Percentiles rank a stretch among this genome's conserved stretches.
Evolutionary conservation across 2,888 invertebrate species (phyloP).

Genomic region (Orthonevra nobilis): DNA sequence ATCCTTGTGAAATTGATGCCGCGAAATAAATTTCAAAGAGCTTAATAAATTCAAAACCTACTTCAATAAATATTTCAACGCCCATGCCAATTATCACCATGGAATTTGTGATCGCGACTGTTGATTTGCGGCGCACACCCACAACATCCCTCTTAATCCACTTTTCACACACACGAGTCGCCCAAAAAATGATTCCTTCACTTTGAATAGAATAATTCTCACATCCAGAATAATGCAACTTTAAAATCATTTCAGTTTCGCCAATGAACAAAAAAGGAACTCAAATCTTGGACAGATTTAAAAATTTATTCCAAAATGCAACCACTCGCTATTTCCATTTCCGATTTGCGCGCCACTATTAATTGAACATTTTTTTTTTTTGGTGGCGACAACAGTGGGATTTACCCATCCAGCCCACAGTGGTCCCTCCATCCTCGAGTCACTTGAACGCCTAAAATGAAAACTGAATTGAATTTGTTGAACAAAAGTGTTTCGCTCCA

Average conservation of each 20-base stretch:
- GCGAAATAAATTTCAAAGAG: too few relatives aligned
- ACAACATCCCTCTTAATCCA: conserved; percentile 14
- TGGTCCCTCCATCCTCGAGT: not conserved
- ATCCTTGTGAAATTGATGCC: conserved; percentile 9
- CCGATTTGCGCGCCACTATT: conserved; percentile 36
- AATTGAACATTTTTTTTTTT: conserved; percentile 59
- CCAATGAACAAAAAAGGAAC: too few relatives aligned
- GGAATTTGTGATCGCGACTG: conserved; percentile 9
- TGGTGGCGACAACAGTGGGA: conserved; percentile 24
- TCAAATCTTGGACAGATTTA: too few relatives aligned
- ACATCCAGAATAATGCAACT: conserved; percentile 1
- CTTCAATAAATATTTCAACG: conserved; percentile 37
- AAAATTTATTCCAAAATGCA: conserved; percentile 18
- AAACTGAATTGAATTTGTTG: conserved; percentile 56
- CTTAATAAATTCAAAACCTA: too few relatives aligned
- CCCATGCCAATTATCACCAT: conserved; percentile 39
- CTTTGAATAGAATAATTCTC: conserved; percentile 13
- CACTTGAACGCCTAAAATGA: conserved; percentile 37
- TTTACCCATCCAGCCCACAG: conserved; percentile 36
- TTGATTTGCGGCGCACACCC: not conserved
- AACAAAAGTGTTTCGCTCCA: conserved; percentile 19
- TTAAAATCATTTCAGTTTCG: too few relatives aligned
- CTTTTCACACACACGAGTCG: not conserved
- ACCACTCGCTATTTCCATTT: not conserved
- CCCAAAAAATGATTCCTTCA: not conserved